A percentile compares a stretch with the other conserved stretches of the same genome.
Evolutionary conservation across 1,140 invertebrate genomes (phyloP).

Genomic region (Mesaphorura yosii): DNA sequence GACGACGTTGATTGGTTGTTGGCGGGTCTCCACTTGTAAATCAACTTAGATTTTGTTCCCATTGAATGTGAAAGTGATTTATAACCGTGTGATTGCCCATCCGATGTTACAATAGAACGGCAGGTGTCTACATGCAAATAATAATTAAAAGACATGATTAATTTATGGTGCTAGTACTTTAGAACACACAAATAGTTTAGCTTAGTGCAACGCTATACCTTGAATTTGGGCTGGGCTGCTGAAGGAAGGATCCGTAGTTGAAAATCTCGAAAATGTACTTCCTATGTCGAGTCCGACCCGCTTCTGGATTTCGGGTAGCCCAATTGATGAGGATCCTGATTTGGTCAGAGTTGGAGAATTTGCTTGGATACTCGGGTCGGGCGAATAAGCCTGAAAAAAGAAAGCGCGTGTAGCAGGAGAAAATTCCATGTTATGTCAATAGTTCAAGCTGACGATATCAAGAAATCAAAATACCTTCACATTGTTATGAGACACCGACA

Average conservation of each 20-base stretch:
- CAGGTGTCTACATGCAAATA: neutral
- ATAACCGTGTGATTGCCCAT: neutral
- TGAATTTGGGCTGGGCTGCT: neutral
- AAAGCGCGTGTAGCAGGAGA: neutral
- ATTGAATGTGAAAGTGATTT: conserved; percentile 1
- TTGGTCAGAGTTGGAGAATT: neutral
- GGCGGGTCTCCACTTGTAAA: conserved; percentile 7
- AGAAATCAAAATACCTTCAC: conserved; percentile 19
- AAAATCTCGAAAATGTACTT: neutral
- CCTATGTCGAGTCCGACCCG: neutral
- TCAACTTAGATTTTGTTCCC: conserved; percentile 1
- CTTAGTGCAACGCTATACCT: neutral
- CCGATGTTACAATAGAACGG: neutral
- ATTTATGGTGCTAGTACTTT: too few species aligned
- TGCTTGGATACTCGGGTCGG: too few species aligned
- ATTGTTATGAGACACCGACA: conserved; percentile 24
- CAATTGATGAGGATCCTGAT: too few species aligned
- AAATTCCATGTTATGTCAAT: neutral
- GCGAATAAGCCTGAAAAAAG: too few species aligned
- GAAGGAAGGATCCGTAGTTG: neutral
- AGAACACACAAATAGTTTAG: too few species aligned
- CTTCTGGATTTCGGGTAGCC: too few species aligned
- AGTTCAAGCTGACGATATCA: neutral
- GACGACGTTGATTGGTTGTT: too few species aligned
- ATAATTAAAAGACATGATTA: too few species aligned